These are phyloP conservation scores for Epizoanthus ramosus DNA, from an alignment of 92 coral and sea anemone genomes.

Conservation along the genomic window DNA sequence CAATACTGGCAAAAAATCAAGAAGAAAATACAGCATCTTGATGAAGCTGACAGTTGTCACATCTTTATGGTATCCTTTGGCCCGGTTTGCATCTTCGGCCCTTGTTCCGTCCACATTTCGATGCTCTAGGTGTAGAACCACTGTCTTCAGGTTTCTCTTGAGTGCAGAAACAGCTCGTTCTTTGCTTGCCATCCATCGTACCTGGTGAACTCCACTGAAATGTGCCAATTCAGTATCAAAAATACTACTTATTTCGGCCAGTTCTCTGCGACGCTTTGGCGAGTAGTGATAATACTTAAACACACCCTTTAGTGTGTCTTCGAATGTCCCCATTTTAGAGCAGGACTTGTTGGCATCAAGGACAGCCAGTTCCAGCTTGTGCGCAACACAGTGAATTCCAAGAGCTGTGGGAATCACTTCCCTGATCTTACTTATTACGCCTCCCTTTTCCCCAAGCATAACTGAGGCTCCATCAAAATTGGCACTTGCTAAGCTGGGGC, in stretches of 20 bases:
- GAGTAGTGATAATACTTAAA: slow-evolving; percentile 51
- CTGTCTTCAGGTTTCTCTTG: slow-evolving; percentile 40
- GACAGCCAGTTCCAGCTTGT: slow-evolving; percentile 55
- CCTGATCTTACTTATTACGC: slow-evolving; percentile 40
- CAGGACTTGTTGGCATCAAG: slow-evolving; percentile 55
- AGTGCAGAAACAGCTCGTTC: slow-evolving; percentile 48
- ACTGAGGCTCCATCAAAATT: slow-evolving; percentile 51
- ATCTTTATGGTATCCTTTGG: slow-evolving; percentile 48
- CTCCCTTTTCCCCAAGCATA: slow-evolving; percentile 52
- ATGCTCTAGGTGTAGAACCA: slow-evolving; percentile 45
- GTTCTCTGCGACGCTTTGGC: slow-evolving; percentile 41
- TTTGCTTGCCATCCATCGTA: slow-evolving; percentile 58
- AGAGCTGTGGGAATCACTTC: slow-evolving; percentile 32
- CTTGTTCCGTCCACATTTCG: slow-evolving; percentile 48
- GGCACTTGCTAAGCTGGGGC: slow-evolving; percentile 48
- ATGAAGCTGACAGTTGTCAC: slow-evolving; percentile 38
- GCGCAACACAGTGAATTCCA: slow-evolving; percentile 60
- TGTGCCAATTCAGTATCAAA: slow-evolving; percentile 42
- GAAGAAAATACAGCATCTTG: slow-evolving; percentile 44
- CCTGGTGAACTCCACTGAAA: slow-evolving; percentile 43
- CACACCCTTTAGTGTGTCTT: slow-evolving; percentile 33
- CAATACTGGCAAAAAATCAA: slow-evolving; percentile 37
- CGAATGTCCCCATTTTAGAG: slow-evolving; percentile 37
- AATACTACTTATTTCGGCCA: slow-evolving; percentile 30
- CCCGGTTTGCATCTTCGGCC: slow-evolving; percentile 44